Evolutionary conservation across 1,140 invertebrate genomes (phyloP).

Genomic region (Babylonia areolata): DNA sequence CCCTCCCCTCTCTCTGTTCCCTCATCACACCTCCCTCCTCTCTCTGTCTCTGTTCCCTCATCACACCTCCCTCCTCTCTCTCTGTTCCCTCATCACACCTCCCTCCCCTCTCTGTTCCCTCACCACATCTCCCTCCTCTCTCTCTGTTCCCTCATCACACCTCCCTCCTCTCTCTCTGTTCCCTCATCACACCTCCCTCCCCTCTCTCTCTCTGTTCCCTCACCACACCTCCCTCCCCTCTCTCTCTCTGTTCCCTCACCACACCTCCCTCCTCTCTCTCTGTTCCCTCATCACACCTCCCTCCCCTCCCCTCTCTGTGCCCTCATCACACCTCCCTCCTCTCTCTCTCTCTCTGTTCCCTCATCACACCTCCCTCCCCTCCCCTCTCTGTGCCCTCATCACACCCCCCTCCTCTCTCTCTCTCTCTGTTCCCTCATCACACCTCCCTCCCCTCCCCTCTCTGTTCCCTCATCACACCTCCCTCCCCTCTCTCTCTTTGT

Average conservation of each 20-base stretch:
- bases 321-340: neutral
- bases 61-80: neutral
- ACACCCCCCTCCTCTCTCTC: neutral
- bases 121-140: neutral
- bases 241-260: no score
- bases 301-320: neutral
- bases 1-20: no score
- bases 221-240: no score
- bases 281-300: no score
- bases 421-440: neutral
- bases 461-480: neutral
- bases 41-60: neutral
- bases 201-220: no score
- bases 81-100: neutral
- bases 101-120: neutral
- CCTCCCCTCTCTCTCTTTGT: neutral
- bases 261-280: no score
- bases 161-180: no score
- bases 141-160: no score
- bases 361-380: neutral
- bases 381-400: neutral
- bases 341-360: neutral
- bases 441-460: no score
- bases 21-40: neutral
- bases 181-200: no score